Conservation (phyloP, 2,113 vertebrate genomes). For the Neolamprologus ventralis region DNA sequence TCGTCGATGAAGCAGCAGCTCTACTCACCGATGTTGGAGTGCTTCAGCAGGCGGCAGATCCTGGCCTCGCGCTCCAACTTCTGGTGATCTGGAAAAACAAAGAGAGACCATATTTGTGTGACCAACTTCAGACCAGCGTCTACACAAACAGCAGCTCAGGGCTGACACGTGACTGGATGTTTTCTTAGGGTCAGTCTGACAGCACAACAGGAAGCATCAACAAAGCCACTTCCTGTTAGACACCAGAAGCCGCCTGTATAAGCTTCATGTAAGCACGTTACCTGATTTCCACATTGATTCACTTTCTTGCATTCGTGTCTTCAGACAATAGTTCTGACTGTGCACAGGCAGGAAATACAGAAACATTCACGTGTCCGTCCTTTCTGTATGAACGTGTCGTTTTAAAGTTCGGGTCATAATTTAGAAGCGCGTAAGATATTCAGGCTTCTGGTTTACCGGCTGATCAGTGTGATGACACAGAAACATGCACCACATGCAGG, state of each 20-base stretch:
- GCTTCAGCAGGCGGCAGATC: constrained; percentile 90
- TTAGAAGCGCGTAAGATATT: accelerated
- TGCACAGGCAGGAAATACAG: neutral
- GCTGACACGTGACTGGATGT: accelerated
- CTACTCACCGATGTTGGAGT: constrained; percentile 83
- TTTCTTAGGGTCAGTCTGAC: neutral
- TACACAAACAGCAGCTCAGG: neutral
- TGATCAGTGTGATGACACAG: accelerated
- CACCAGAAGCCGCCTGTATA: accelerated
- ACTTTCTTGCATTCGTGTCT: neutral
- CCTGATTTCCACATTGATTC: accelerated
- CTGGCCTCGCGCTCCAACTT: constrained; percentile 91
- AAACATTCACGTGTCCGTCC: neutral
- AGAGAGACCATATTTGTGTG: neutral
- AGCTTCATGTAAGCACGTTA: accelerated
- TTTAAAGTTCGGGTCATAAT: neutral
- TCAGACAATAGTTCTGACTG: neutral
- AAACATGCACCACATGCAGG: neutral
- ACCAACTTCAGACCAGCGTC: neutral
- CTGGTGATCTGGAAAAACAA: constrained; percentile 79
- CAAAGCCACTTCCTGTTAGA: accelerated
- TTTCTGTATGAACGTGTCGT: accelerated
- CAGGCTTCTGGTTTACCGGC: neutral
- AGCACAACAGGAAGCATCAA: neutral
- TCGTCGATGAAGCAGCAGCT: neutral